Base-by-base conservation (phyloP, 2,797 vertebrate genomes). In the Manis pentadactyla region DNA sequence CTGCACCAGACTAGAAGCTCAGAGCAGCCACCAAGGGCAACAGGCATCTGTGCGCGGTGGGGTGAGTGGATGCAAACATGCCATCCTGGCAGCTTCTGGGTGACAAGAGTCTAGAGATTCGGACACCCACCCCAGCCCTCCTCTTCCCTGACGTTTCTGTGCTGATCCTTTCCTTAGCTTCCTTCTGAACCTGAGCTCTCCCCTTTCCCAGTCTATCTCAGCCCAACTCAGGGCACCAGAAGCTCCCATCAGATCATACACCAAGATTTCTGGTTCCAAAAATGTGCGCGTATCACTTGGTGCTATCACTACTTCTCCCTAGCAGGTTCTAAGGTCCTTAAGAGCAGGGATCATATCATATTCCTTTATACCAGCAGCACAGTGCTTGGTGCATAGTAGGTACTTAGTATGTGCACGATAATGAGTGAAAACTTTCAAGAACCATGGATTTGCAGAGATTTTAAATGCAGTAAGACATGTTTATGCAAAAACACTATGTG, bases 51-150 rank as follows among this genome's bases (percentile, higher is more conserved):
- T 77, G 25, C 0, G 0, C 37, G 37, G 14, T 78, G 31, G 39
- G 8, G 8, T 2, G 25, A 59, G 61, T 7, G 7, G 61, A 57
- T 61, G 73, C 93, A 93, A 13, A 86, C 51, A 55, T 5, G 61
- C 37, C 46, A 49, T 19, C 37, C 34, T 5, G 14, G 55, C 11
- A 82, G 69, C 37, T 63, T 68, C 53, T 17, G 55, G 42, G 39
- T 1, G 25, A 37, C 73, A 92, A 37, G 31, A 19, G 37, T 13
- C 74, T 37, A 51, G 71, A 68, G 11, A 51, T 14, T 27, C 66
- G 25, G 88, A 9, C 7, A 0, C 27, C 8, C 1, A 8, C 23
- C 8, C 6, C 29, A 1, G 9, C 5, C 42, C 21, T 18, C 73
- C 25, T 73, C 29, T 23, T 42, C 69, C 55, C 23, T 29, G 85